Conservation (phyloP, 2,113 vertebrate species). For the Ia io region DNA sequence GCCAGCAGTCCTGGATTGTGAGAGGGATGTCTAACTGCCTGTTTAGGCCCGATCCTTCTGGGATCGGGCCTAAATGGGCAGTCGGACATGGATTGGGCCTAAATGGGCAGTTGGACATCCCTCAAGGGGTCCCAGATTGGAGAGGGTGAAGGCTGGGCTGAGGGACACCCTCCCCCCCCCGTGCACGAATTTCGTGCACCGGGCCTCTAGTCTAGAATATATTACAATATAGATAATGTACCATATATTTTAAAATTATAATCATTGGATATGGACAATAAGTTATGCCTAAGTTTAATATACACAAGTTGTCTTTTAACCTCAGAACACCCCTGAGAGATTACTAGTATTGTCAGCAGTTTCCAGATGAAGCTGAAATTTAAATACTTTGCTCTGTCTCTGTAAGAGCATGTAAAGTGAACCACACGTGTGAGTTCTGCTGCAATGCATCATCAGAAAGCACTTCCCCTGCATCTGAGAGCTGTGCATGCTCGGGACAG, state of each 20-base stretch:
- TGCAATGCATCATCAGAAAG: rapidly evolving
- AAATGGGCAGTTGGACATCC: too few relatives aligned
- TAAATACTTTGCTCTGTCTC: not conserved
- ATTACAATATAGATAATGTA: too few relatives aligned
- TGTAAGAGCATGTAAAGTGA: not conserved
- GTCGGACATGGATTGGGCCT: too few relatives aligned
- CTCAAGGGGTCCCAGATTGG: too few relatives aligned
- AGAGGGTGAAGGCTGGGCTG: too few relatives aligned
- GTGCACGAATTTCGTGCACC: too few relatives aligned
- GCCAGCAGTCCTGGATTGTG: too few relatives aligned
- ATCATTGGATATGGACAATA: rapidly evolving
- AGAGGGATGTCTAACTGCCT: too few relatives aligned
- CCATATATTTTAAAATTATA: not conserved
- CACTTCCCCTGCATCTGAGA: rapidly evolving
- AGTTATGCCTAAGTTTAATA: not conserved
- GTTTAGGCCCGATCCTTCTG: too few relatives aligned
- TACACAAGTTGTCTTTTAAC: not conserved
- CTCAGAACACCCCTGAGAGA: not conserved
- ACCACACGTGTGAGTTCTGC: rapidly evolving
- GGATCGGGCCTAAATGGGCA: too few relatives aligned
- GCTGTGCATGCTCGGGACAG: rapidly evolving
- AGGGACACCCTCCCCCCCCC: too few relatives aligned
- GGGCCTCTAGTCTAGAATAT: too few relatives aligned
- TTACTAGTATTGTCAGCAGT: not conserved
- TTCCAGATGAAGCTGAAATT: not conserved